A percentile compares a stretch with the other conserved stretches of the same genome.
phyloP scores from a whole-genome alignment of 1,140 invertebrate species.

The Drosophila albomicans region DNA sequence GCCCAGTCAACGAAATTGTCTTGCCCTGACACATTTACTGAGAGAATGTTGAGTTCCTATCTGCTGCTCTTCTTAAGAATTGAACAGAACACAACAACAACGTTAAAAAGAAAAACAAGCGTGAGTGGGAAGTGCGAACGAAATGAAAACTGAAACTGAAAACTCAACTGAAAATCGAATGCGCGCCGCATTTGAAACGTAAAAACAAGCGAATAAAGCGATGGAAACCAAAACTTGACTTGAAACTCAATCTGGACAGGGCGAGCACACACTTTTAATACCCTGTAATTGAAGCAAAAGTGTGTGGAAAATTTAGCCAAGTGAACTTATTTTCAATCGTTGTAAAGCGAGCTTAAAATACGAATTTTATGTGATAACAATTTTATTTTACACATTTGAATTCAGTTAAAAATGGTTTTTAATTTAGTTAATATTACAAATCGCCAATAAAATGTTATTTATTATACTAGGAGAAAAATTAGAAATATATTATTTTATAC shows the following conservation, averaged over 20 bases:
- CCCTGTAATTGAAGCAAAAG: neutral
- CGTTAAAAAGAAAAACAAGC: neutral
- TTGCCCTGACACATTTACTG: conserved; percentile 48
- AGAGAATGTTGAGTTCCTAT: neutral
- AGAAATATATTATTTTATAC: too few species aligned
- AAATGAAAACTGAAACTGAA: conserved; percentile 32
- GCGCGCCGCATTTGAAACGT: conserved; percentile 28
- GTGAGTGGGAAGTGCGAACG: neutral
- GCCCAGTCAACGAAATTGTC: conserved; percentile 27
- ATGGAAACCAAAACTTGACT: conserved; percentile 36
- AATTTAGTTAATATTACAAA: too few species aligned
- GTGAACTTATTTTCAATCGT: too few species aligned
- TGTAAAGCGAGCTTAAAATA: too few species aligned
- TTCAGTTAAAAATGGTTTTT: too few species aligned
- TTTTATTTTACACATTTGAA: too few species aligned
- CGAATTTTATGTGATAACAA: too few species aligned
- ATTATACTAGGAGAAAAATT: too few species aligned
- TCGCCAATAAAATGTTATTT: too few species aligned
- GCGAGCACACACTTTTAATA: neutral
- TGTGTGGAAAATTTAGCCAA: too few species aligned
- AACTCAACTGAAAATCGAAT: conserved; percentile 46
- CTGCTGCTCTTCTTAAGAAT: neutral
- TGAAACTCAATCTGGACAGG: conserved; percentile 19
- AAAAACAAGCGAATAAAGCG: conserved; percentile 41
- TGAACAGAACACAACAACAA: neutral